Base-by-base conservation (phyloP, 2,888 invertebrate species). In the Drosophila falleni region DNA sequence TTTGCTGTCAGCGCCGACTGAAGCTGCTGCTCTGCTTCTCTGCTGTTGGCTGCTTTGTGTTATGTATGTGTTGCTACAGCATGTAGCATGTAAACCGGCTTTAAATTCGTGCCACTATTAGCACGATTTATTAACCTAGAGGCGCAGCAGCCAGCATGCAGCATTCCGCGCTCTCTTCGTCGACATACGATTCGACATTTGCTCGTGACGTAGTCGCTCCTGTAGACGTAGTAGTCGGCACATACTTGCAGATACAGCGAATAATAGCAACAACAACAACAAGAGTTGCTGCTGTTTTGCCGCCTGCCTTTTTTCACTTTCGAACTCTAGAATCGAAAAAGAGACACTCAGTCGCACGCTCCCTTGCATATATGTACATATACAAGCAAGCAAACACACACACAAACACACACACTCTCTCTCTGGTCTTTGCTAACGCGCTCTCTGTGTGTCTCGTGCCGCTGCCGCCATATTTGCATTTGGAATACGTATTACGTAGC, bases 71-170 rank as follows among this genome's bases (percentile, higher is more conserved):
- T 35, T 59, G 50, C 39, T 44, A 49, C 61, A 16, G 63, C 79
- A 77, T 74, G 63, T 58, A 16, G 61, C 79, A 77, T 73, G 61
- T 58, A 85, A 89, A 88, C 89, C 89, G 89, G 89, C 89, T 89
- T 89, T 82, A 80, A 85, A 89, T 89, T 89, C 89, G 85, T 85
- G 85, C 88, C 82, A 88, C 83, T 88, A 89, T 82, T 89, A 86
- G 88, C 89, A 85, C 85, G 86, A 89, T 89, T 89, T 85, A 89
- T 85, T 85, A 87, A 85, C 89, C 86, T 74, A 87, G 78, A 85
- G 80, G 80, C 66, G 53, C 19, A 19, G 23, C 69, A 68, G 46
- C 60, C 54, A 53, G 69, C 47, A 16, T 31, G 55, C 65, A 54
- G 53, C 67, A 71, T 64, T 71, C 64, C 61, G 47, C 61, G 54